Evolutionary conservation across 2,888 invertebrate genomes (phyloP).

Genomic region (Athrips mouffetella): DNA sequence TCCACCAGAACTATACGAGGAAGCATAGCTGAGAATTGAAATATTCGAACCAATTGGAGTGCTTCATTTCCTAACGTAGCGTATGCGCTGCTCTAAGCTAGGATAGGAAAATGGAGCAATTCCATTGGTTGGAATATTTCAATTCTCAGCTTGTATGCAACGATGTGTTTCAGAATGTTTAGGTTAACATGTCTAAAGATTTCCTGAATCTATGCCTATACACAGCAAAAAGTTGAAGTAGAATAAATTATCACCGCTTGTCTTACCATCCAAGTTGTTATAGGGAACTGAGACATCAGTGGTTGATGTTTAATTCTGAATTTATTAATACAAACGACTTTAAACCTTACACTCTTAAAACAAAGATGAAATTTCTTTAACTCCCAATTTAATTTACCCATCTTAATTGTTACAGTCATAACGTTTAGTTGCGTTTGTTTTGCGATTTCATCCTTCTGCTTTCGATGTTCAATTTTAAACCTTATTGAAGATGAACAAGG

Average conservation of each 20-base stretch:
- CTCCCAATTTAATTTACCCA: constrained; percentile 23
- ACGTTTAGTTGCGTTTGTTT: constrained; percentile 69
- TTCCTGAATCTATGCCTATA: neutral
- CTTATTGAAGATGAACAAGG: constrained; percentile 27
- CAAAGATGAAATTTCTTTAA: neutral
- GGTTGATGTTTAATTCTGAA: neutral
- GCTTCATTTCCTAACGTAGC: too few relatives aligned
- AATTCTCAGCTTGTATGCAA: too few relatives aligned
- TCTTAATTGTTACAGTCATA: constrained; percentile 67
- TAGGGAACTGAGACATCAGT: constrained; percentile 58
- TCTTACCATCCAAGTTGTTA: constrained; percentile 53
- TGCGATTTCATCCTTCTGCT: constrained; percentile 60
- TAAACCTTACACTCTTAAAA: neutral
- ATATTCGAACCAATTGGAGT: too few relatives aligned
- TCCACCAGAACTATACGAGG: too few relatives aligned
- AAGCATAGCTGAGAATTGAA: too few relatives aligned
- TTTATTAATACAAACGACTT: neutral
- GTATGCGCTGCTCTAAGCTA: too few relatives aligned
- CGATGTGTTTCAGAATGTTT: neutral
- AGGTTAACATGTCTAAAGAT: neutral
- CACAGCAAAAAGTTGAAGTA: constrained; percentile 33
- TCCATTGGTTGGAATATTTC: too few relatives aligned
- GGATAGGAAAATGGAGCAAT: too few relatives aligned
- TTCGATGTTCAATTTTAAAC: constrained; percentile 29
- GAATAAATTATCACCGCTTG: constrained; percentile 70